phyloP scores from a whole-genome alignment of 2,888 invertebrate species.

The Eretmocerus hayati region DNA sequence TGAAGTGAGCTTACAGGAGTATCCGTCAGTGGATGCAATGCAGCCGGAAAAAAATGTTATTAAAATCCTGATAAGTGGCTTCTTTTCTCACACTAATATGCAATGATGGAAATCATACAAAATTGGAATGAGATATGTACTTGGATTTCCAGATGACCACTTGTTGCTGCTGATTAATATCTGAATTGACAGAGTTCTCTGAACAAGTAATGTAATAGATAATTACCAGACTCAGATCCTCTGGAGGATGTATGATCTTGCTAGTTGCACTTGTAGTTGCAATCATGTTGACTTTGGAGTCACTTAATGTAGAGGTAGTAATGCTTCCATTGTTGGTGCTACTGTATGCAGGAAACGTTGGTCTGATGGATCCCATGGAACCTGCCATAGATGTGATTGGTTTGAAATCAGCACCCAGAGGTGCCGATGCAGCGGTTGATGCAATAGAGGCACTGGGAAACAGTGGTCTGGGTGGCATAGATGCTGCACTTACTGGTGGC shows the following conservation, averaged over 20 bases:
- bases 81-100: background rate
- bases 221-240: slow-evolving; percentile 73
- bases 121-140: too few relatives aligned
- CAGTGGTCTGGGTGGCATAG: slow-evolving; percentile 59
- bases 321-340: slow-evolving; percentile 40
- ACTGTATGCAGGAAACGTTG: slow-evolving; percentile 71
- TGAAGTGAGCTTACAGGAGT: slow-evolving; percentile 20
- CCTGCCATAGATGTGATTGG: slow-evolving; percentile 50
- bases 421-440: slow-evolving; percentile 46
- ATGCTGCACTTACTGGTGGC: slow-evolving; percentile 40
- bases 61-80: slow-evolving; percentile 5
- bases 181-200: too few relatives aligned
- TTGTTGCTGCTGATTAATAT: too few relatives aligned
- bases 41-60: slow-evolving; percentile 15
- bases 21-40: slow-evolving; percentile 16
- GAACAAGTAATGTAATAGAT: background rate
- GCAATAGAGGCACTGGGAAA: slow-evolving; percentile 70
- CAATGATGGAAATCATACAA: background rate
- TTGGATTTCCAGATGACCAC: too few relatives aligned
- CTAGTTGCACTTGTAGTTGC: slow-evolving; percentile 77
- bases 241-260: slow-evolving; percentile 88
- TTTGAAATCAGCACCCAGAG: slow-evolving; percentile 57
- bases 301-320: slow-evolving; percentile 50
- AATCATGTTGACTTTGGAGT: slow-evolving; percentile 53
- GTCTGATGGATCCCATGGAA: slow-evolving; percentile 54